Evolutionary conservation across 2,797 vertebrate species (phyloP).

Genomic region (Holocentrus rufus): DNA sequence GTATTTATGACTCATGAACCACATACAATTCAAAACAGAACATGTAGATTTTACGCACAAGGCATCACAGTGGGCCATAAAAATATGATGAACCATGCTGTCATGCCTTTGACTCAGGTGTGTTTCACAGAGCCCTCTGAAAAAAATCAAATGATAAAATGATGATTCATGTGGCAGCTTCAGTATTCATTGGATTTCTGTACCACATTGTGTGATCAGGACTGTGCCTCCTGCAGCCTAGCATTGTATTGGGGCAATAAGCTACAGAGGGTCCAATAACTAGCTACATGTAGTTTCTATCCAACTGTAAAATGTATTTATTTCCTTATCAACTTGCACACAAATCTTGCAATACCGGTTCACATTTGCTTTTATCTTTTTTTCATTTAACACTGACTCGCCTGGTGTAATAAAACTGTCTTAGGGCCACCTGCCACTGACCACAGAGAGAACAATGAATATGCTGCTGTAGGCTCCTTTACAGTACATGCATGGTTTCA

Average conservation of each 20-base stretch:
- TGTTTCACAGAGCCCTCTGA: conserved; percentile 10
- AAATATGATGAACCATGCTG: background rate
- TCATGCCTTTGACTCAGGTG: background rate
- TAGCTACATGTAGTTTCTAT: too few species aligned
- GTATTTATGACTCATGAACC: conserved; percentile 10
- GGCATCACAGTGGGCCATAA: background rate
- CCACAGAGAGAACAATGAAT: conserved; percentile 80
- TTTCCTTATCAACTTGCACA: conserved; percentile 22
- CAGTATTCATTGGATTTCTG: conserved; percentile 48
- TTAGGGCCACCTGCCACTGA: conserved; percentile 60
- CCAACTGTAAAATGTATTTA: background rate
- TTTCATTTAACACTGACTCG: conserved; percentile 20
- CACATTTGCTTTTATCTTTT: background rate
- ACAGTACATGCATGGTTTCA: conserved; percentile 70
- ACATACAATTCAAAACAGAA: conserved; percentile 2
- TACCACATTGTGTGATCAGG: background rate
- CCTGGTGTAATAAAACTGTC: conserved; percentile 32
- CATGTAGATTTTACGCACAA: conserved; percentile 24
- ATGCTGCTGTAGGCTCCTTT: conserved; percentile 60
- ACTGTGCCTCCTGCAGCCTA: background rate
- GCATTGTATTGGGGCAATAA: too few species aligned
- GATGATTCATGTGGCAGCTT: conserved; percentile 64
- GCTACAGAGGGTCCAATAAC: conserved; percentile 8
- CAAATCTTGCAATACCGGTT: background rate
- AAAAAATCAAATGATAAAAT: conserved; percentile 40